Percentiles rank a stretch among this genome's conserved stretches.
These are phyloP conservation scores for Mesoclemmys tuberculata DNA, from an alignment of 2,113 vertebrate genomes.

Conservation along the genomic window DNA sequence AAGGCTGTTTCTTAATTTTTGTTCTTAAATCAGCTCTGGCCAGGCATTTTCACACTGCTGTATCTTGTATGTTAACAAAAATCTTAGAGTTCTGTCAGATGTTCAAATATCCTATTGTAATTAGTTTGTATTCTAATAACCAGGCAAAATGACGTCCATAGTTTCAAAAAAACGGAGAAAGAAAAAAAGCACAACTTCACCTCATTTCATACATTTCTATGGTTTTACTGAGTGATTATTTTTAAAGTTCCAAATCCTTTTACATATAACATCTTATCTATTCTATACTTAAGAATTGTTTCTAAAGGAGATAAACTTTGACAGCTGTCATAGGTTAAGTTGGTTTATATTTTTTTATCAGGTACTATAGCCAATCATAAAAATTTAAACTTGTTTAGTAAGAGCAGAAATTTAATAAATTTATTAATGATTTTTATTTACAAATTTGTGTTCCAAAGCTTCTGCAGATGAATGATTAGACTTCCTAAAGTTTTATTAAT, in stretches of 20 bases:
- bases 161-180: not conserved
- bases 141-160: not conserved
- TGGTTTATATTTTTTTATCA: not conserved
- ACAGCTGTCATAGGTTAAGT: not conserved
- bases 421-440: not conserved
- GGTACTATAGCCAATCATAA: not conserved
- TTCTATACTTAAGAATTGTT: not conserved
- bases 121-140: not conserved
- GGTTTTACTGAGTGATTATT: not conserved
- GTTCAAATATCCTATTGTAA: accelerated
- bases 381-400: not conserved
- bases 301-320: not conserved
- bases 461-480: not conserved
- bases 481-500: not conserved
- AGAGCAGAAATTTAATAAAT: not conserved
- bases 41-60: not conserved
- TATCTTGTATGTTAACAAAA: constrained; percentile 22
- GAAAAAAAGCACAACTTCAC: not conserved
- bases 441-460: not conserved
- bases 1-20: constrained; percentile 38
- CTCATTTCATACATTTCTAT: not conserved
- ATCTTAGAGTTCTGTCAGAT: not conserved
- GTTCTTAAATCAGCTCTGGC: constrained; percentile 44
- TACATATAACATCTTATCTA: not conserved
- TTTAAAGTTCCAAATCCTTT: not conserved